Evolutionary conservation across 2,113 vertebrate genomes (phyloP).

Genomic region (Hippopotamus amphibius): DNA sequence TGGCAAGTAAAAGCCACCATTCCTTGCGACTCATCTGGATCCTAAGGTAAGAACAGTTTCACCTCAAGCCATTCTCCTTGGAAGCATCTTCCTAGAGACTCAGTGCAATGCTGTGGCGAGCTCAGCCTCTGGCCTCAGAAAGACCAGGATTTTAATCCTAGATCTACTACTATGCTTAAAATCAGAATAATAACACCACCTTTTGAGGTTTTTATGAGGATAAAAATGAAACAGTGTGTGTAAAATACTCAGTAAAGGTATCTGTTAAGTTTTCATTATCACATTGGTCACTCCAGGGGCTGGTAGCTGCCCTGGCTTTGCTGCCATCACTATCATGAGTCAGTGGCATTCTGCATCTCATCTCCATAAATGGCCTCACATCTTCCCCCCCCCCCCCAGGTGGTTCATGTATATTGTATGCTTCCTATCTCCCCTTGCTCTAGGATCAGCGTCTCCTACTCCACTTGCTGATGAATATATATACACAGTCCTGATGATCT

Average conservation of each 20-base stretch:
- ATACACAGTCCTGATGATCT: too few relatives aligned
- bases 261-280: conserved; percentile 40
- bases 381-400: background rate
- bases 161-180: conserved; percentile 4
- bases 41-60: background rate
- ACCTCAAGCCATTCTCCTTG: background rate
- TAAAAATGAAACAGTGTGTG: conserved; percentile 43
- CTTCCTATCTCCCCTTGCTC: background rate
- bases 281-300: background rate
- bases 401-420: background rate
- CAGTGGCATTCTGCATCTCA: background rate
- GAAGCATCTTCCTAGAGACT: background rate
- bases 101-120: background rate
- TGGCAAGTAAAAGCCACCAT: background rate
- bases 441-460: background rate
- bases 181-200: background rate
- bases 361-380: background rate
- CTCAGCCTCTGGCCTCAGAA: background rate
- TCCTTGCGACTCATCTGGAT: background rate
- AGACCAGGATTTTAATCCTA: background rate
- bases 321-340: background rate
- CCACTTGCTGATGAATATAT: background rate
- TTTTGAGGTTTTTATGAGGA: background rate
- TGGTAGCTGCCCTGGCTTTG: background rate
- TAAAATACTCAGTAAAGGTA: background rate